phyloP scores from a whole-genome alignment of 2,797 vertebrate genomes.

The Jordanella pulchra region DNA sequence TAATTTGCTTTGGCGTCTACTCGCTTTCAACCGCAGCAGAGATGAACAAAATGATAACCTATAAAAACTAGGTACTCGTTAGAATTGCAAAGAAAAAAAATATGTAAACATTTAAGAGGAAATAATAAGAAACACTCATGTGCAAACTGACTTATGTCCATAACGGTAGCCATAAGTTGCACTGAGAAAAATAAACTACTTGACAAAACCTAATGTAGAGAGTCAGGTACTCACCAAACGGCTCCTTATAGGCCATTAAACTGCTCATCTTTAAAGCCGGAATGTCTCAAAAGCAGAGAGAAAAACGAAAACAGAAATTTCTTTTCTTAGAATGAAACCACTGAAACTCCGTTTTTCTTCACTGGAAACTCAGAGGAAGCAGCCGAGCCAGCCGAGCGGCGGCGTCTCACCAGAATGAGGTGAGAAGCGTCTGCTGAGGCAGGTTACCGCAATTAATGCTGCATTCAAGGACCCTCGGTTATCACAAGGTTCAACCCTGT shows the following conservation, averaged over 20 bases:
- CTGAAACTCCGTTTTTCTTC: not conserved
- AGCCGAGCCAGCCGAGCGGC: conserved; percentile 31
- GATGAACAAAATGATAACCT: not conserved
- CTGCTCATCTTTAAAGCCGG: conserved; percentile 66
- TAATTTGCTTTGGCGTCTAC: not conserved
- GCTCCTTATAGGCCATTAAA: conserved; percentile 66
- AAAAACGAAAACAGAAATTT: not conserved
- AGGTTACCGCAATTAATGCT: conserved; percentile 8
- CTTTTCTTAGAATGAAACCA: not conserved
- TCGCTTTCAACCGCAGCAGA: not conserved
- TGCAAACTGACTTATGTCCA: not conserved
- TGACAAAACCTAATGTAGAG: not conserved
- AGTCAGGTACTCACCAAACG: conserved; percentile 71
- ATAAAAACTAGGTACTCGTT: not conserved
- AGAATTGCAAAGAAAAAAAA: not conserved
- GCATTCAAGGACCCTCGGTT: conserved; percentile 34
- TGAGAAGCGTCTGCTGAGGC: not conserved
- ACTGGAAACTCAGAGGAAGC: not conserved
- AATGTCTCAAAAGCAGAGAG: conserved; percentile 9
- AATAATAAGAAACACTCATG: not conserved
- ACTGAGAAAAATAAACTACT: not conserved
- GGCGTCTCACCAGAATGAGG: conserved; percentile 25
- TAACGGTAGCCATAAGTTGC: too few relatives aligned
- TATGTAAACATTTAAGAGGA: not conserved
- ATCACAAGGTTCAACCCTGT: not conserved